phyloP scores from a whole-genome alignment of 2,888 invertebrate species.

The Drosophila histrio region DNA sequence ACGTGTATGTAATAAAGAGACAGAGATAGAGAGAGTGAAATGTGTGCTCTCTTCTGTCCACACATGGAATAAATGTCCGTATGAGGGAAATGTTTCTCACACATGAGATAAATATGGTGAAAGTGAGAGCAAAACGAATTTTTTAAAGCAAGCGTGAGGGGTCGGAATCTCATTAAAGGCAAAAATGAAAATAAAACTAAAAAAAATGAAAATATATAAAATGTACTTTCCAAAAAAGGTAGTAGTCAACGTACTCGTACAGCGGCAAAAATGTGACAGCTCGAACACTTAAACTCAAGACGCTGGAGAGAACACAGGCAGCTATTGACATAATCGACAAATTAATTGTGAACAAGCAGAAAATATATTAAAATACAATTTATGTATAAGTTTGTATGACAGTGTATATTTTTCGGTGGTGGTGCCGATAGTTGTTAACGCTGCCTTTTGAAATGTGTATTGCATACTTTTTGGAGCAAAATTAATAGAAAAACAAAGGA shows the following conservation, averaged over 20 bases:
- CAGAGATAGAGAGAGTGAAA: background rate
- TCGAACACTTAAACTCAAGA: background rate
- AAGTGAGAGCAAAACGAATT: background rate
- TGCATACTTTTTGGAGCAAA: background rate
- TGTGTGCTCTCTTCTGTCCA: background rate
- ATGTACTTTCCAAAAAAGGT: background rate
- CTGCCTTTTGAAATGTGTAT: too few relatives aligned
- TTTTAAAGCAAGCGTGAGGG: background rate
- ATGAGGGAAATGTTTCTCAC: slow-evolving; percentile 1
- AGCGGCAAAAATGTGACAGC: background rate
- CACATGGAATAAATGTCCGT: background rate
- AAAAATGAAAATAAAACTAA: background rate
- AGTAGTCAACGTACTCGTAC: background rate
- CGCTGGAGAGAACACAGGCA: background rate
- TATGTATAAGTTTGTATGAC: background rate
- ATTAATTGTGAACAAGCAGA: background rate
- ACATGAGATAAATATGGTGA: background rate
- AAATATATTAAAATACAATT: background rate
- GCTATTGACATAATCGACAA: background rate
- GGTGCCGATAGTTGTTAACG: too few relatives aligned
- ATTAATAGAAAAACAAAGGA: too few relatives aligned
- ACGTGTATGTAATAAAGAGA: background rate
- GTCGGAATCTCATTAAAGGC: background rate
- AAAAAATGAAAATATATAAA: background rate
- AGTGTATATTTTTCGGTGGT: background rate